phyloP scores from a whole-genome alignment of 2,797 vertebrate genomes.

The Rhodeus uyekii region DNA sequence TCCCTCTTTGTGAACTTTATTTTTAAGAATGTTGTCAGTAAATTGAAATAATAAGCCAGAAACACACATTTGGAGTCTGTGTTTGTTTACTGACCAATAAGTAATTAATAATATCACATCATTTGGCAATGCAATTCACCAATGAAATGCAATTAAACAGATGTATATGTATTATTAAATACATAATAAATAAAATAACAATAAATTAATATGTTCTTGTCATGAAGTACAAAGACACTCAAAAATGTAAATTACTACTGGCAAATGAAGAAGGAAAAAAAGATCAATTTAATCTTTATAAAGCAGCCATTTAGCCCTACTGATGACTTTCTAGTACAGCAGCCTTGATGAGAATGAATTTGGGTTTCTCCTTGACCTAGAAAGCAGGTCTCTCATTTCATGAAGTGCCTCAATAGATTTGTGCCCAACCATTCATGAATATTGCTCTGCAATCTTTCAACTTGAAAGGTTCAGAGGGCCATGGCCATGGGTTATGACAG shows the following conservation, averaged over 20 bases:
- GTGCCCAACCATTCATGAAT: constrained; percentile 50
- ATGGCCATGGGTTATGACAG: constrained; percentile 49
- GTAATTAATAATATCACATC: background rate
- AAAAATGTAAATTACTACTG: background rate
- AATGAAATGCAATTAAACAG: background rate
- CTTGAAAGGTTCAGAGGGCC: constrained; percentile 49
- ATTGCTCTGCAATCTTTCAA: constrained; percentile 51
- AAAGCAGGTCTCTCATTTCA: constrained; percentile 47
- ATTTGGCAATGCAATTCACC: background rate
- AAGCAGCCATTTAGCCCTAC: constrained; percentile 19
- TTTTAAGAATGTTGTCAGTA: background rate
- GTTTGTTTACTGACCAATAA: background rate
- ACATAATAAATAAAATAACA: background rate
- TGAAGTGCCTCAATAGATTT: constrained; percentile 49
- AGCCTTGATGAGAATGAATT: constrained; percentile 43
- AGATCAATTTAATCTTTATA: constrained; percentile 31
- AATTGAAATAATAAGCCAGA: background rate
- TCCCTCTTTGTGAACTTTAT: background rate
- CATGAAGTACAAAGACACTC: background rate
- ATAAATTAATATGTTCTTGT: background rate
- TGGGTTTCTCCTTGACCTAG: constrained; percentile 51
- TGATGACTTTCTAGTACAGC: constrained; percentile 16
- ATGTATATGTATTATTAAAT: background rate
- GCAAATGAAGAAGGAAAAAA: constrained; percentile 7
- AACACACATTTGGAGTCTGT: no score